Evolutionary conservation across 1,140 invertebrate species (phyloP).

Genomic region (Leptoteleia sp.): DNA sequence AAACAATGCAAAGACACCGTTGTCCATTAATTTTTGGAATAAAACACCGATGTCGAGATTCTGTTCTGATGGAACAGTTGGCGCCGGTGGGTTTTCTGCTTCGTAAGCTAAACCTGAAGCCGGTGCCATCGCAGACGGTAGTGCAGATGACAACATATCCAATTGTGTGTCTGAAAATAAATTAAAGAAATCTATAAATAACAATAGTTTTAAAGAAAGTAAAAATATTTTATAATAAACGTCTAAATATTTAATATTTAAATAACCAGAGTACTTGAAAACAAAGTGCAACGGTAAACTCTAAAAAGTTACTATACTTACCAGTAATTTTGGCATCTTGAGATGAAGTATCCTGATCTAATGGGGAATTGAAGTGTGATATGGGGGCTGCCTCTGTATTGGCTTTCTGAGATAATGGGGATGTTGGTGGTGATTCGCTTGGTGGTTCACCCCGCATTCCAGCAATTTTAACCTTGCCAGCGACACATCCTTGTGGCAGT

Average conservation of each 20-base stretch:
- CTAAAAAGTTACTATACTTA: too few relatives aligned
- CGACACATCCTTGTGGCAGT: slow-evolving; percentile 87
- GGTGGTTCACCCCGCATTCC: slow-evolving; percentile 84
- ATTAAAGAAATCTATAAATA: too few relatives aligned
- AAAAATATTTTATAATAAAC: too few relatives aligned
- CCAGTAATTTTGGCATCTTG: too few relatives aligned
- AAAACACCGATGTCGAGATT: slow-evolving; percentile 72
- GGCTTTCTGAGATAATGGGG: slow-evolving; percentile 62
- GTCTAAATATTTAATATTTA: too few relatives aligned
- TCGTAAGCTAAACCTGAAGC: slow-evolving; percentile 82
- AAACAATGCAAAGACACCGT: slow-evolving; percentile 88
- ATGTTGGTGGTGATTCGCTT: slow-evolving; percentile 66
- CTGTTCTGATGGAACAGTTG: slow-evolving; percentile 70
- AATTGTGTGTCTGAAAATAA: slow-evolving; percentile 78
- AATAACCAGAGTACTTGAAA: too few relatives aligned
- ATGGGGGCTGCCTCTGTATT: slow-evolving; percentile 55
- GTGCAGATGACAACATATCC: slow-evolving; percentile 85
- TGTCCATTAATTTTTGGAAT: slow-evolving; percentile 90
- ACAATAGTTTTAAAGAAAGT: too few relatives aligned
- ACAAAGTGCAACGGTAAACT: too few relatives aligned
- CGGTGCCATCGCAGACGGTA: slow-evolving; percentile 84
- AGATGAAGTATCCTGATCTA: slow-evolving; percentile 74
- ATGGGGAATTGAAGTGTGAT: slow-evolving; percentile 16
- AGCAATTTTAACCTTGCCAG: slow-evolving; percentile 85
- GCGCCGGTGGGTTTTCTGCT: slow-evolving; percentile 74